phyloP scores from a whole-genome alignment of 2,888 invertebrate species.

The Sarcophaga carnaria region DNA sequence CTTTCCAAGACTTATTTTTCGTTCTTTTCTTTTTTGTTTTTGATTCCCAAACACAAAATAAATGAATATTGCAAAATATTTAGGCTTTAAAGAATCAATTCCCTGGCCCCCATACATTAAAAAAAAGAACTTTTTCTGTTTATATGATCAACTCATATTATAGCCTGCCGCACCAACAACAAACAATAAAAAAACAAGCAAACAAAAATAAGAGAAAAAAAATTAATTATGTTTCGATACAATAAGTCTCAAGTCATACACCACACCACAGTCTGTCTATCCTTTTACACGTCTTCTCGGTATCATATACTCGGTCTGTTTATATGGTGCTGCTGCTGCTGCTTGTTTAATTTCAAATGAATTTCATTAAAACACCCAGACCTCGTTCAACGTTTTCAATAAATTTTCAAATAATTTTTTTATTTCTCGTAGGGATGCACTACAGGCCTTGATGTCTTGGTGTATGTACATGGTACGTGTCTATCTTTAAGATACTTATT shows the following conservation, averaged over 20 bases:
- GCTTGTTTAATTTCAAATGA: slow-evolving; percentile 46
- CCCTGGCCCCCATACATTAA: slow-evolving; percentile 14
- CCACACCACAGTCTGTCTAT: slow-evolving; percentile 14
- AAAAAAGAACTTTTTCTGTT: slow-evolving; percentile 53
- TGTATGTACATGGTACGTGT: not conserved
- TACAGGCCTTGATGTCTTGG: not conserved
- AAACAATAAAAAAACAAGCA: slow-evolving; percentile 67
- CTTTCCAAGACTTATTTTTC: not conserved
- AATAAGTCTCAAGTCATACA: slow-evolving; percentile 35
- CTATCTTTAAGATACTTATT: slow-evolving; percentile 15
- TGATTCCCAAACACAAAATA: slow-evolving; percentile 12
- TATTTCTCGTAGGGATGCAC: not conserved
- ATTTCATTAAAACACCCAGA: slow-evolving; percentile 8
- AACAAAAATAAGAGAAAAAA: slow-evolving; percentile 69
- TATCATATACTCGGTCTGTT: not conserved
- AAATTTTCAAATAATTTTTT: not conserved
- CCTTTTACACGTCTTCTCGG: slow-evolving; percentile 8
- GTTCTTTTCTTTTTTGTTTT: not conserved
- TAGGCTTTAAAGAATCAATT: not conserved
- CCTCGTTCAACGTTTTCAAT: slow-evolving; percentile 2
- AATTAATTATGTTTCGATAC: slow-evolving; percentile 73
- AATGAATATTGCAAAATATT: slow-evolving; percentile 67
- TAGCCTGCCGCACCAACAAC: slow-evolving; percentile 58
- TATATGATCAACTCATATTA: slow-evolving; percentile 54
- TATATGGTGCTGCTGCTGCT: not conserved